Base-by-base conservation (phyloP, 2,113 vertebrate genomes). In the Cercocebus atys region DNA sequence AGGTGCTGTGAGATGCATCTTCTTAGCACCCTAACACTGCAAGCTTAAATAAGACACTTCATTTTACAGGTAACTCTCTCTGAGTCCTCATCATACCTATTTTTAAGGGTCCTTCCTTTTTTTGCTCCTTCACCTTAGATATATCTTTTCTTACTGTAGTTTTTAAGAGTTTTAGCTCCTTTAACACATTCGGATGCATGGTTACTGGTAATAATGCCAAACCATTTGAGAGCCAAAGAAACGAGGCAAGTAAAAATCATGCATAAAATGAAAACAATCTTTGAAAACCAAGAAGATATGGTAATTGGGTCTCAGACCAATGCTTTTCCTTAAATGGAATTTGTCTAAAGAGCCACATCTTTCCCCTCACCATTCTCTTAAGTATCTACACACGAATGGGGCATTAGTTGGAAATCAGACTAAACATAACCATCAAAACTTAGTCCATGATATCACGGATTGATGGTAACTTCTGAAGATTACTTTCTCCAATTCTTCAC, bases 321-420 rank as follows among this genome's bases (percentile, higher is more conserved):
- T 25, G 27, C 55, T 82, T 87, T 86, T 76, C 95, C 95, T 95
- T 97, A 96, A 90, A 96, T 94, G 90, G 84, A 96, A 94, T 96
- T 94, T 94, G 72, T 97, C 84, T 90, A 81, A 96, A 81, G 81
- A 88, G 87, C 55, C 81, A 72, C 59, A 94, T 94, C 82, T 97
- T 93, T 73, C n/a, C 73, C 70, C 78, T 73, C 64, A 85, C 81
- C 55, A 23, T 94, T 92, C 87, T 66, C 88, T 94, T 68, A 90
- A 72, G 43, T 13, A 82, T 90, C 52, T 32, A 94, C 52, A 75
- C 23, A 20, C 72, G 94, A 95, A 38, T 43, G 68, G 40, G 72
- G 35, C 86, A 92, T 76, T 64, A 40, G 81, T 55, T 78, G 59
- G 59, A 85, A 95, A 97, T 94, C 5, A 32, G 47, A 90, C 35